These are phyloP conservation scores for Bombus confusus DNA, from an alignment of 1,140 invertebrate species.

Conservation along the genomic window DNA sequence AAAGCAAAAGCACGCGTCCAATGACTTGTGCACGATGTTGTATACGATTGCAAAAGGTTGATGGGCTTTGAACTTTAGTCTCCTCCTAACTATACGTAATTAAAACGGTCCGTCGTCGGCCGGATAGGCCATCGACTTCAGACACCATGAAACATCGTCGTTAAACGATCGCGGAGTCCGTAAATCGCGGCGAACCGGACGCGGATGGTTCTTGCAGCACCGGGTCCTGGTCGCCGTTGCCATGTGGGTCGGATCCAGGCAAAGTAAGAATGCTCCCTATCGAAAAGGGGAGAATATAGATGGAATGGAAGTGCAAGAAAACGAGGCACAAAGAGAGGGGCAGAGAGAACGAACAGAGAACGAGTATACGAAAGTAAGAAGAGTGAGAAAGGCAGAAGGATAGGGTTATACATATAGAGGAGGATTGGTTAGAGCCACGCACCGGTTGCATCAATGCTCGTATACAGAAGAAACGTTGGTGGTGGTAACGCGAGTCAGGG, in stretches of 20 bases:
- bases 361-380: not conserved
- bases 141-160: slow-evolving; percentile 37
- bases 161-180: slow-evolving; percentile 38
- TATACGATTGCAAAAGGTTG: not conserved
- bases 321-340: slow-evolving; percentile 17
- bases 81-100: slow-evolving; percentile 41
- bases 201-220: slow-evolving; percentile 18
- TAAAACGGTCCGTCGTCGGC: slow-evolving; percentile 22
- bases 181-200: slow-evolving; percentile 31
- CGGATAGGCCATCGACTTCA: not conserved
- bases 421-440: slow-evolving; percentile 32
- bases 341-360: not conserved
- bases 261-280: slow-evolving; percentile 56
- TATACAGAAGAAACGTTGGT: slow-evolving; percentile 22
- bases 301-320: slow-evolving; percentile 59
- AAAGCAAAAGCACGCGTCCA: not conserved
- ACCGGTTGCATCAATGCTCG: slow-evolving; percentile 45
- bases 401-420: not conserved
- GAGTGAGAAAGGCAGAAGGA: not conserved
- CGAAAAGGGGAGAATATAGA: slow-evolving; percentile 58
- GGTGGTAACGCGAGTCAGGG: slow-evolving; percentile 15
- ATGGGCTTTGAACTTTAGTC: not conserved
- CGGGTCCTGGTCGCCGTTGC: slow-evolving; percentile 14
- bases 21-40: not conserved
- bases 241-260: slow-evolving; percentile 17